phyloP scores from a whole-genome alignment of 1,140 invertebrate genomes.

The Apis laboriosa region DNA sequence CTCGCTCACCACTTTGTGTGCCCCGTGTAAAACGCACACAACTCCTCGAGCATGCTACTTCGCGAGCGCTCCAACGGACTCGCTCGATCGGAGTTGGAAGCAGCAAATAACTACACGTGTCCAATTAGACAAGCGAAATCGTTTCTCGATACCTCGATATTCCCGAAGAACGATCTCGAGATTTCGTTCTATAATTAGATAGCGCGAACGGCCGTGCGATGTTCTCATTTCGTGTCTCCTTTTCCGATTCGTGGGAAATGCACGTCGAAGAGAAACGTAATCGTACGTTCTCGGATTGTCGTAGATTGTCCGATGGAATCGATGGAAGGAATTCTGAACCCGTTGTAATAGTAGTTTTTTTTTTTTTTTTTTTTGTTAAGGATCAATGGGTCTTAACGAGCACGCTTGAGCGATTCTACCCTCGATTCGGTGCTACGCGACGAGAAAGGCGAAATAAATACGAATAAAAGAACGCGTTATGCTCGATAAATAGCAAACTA shows the following conservation, averaged over 20 bases:
- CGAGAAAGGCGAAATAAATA: not conserved
- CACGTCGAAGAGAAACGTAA: not conserved
- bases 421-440: not conserved
- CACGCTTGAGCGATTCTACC: not conserved
- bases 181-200: constrained; percentile 40
- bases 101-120: constrained; percentile 75
- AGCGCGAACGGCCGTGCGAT: constrained; percentile 5
- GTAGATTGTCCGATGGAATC: not conserved
- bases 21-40: constrained; percentile 27
- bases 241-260: not conserved
- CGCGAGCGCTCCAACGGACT: constrained; percentile 2
- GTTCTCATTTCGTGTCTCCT: not conserved
- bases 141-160: constrained; percentile 53
- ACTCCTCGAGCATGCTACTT: constrained; percentile 29
- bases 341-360: not conserved
- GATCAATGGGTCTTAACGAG: not conserved
- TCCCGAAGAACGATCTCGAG: constrained; percentile 11
- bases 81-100: constrained; percentile 44
- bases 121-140: constrained; percentile 75
- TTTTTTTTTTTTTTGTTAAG: not conserved
- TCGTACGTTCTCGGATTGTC: not conserved
- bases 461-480: no score
- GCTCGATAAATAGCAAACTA: not conserved
- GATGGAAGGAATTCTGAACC: not conserved
- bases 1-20: not conserved